Evolutionary conservation across 2,113 vertebrate species (phyloP), one percentile per base, ranked within the genome.

Genomic region (Sturnus vulgaris): DNA sequence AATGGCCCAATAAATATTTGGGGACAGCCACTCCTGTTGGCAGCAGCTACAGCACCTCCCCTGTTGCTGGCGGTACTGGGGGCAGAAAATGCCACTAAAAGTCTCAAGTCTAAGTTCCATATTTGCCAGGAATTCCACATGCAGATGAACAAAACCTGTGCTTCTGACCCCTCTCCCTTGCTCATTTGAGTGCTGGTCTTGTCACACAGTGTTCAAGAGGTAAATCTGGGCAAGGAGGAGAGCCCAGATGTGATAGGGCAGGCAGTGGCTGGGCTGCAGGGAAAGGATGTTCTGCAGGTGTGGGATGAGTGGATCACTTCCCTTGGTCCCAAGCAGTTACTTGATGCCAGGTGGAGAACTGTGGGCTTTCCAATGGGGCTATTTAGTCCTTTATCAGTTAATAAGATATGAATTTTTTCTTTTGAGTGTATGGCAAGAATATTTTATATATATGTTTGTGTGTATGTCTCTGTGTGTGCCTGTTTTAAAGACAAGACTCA

Each of bases 241-340:
- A 72, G 5, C 24, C 6, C 37, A 82, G 63, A 14, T 77, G 35
- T 1, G 8, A 33, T 24, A 52, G 42, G 63, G 44, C n/a, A 65
- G 50, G 47, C 18, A 20, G 11, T 2, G 30, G 10, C 21, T n/a
- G 40, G 35, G 31, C 53, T 70, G 30, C 2, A 82, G 39, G 56
- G 42, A 66, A 40, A 55, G 73, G 28, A 57, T 0, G 2, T 1
- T 27, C 16, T 0, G 0, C 52, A 66, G 22, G 20, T 3, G 9
- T 39, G 63, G 73, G 44, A 24, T 2, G 8, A n/a, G 27, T n/a
- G 35, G 42, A 35, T 39, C 30, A 10, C 25, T 70, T 63, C n/a
- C 31, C 61, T 63, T 55, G 28, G 15, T 20, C 56, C 27, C 24
- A 18, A 35, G 18, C 15, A 52, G 23, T 15, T 42, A 27, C 76